A percentile compares a stretch with the other conserved stretches of the same genome.
phyloP scores from a whole-genome alignment of 1,140 invertebrate genomes.

The Sycophaga agraensis region DNA sequence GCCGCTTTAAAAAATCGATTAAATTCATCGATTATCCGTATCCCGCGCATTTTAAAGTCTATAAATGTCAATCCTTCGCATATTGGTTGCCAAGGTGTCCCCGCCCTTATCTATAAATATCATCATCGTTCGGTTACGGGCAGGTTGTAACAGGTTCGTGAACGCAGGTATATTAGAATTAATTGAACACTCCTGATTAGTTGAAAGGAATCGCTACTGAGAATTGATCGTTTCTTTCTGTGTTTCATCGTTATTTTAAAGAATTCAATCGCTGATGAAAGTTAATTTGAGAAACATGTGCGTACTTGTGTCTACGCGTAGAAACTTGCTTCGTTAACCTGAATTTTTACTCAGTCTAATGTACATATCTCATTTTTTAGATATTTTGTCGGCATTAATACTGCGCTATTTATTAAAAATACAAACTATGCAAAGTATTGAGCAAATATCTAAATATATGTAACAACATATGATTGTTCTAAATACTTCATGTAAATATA shows the following conservation, averaged over 20 bases:
- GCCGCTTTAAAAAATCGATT: slow-evolving; percentile 2
- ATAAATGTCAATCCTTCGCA: slow-evolving; percentile 12
- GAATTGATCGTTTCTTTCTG: neutral
- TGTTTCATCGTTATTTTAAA: neutral
- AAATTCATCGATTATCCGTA: neutral
- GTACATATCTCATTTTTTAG: no score
- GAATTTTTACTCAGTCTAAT: no score
- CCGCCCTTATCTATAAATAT: slow-evolving; percentile 28
- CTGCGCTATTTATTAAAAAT: no score
- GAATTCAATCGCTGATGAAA: neutral
- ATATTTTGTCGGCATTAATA: no score
- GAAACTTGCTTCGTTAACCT: no score
- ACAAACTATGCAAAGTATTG: no score
- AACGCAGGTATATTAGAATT: slow-evolving; percentile 32
- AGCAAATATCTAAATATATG: no score
- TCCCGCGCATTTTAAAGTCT: slow-evolving; percentile 11
- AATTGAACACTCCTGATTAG: slow-evolving; percentile 29
- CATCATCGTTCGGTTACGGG: slow-evolving; percentile 11
- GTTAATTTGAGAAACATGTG: no score
- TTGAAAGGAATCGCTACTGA: slow-evolving; percentile 8
- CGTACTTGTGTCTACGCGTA: no score
- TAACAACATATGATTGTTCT: no score
- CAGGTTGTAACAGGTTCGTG: slow-evolving; percentile 19
- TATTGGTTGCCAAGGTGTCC: neutral
- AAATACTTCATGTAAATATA: no score